phyloP scores from a whole-genome alignment of 2,888 invertebrate genomes.

The Eupithecia pulchellata region DNA sequence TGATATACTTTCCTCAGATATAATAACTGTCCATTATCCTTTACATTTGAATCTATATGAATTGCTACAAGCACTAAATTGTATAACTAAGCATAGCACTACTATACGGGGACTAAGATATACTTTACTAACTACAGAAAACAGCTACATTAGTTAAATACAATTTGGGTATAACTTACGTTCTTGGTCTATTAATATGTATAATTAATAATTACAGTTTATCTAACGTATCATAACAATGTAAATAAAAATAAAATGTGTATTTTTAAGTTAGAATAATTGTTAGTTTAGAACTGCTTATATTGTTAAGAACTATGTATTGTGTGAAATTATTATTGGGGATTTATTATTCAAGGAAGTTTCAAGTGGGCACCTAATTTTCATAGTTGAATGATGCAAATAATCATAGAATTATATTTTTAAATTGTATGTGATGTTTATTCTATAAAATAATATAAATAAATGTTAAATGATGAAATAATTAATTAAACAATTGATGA shows the following conservation, averaged over 20 bases:
- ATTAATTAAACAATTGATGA: constrained; percentile 14
- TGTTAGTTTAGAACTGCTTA: neutral
- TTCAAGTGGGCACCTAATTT: neutral
- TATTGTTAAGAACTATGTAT: neutral
- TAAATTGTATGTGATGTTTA: constrained; percentile 46
- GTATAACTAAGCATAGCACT: neutral
- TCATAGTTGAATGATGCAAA: neutral
- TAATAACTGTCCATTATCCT: neutral
- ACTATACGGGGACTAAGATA: neutral
- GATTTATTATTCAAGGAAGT: neutral
- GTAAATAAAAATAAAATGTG: constrained; percentile 1
- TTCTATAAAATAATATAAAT: constrained; percentile 39
- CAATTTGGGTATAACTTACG: neutral
- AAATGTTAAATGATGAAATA: constrained; percentile 36
- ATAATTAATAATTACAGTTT: neutral
- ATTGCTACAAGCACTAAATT: neutral
- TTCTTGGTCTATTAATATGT: neutral
- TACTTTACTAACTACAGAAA: neutral
- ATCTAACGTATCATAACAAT: neutral
- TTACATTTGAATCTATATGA: neutral
- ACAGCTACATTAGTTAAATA: neutral
- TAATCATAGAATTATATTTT: constrained; percentile 12
- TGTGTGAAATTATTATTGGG: neutral
- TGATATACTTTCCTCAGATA: neutral
- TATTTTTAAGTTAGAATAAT: neutral